Evolutionary conservation across 2,888 invertebrate species (phyloP).

Genomic region (Erebia ligea): DNA sequence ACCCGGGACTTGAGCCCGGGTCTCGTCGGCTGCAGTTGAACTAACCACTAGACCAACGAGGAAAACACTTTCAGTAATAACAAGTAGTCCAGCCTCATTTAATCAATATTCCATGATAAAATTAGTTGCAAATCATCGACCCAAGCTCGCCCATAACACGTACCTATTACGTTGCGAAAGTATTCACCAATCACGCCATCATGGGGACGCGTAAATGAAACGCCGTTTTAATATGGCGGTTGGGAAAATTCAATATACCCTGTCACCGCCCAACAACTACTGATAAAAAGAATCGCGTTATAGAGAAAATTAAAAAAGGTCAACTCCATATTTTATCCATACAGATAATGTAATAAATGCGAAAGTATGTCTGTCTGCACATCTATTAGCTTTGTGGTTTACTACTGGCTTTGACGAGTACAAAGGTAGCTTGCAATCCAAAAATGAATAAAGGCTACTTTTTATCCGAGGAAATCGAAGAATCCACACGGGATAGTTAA

Average conservation of each 20-base stretch:
- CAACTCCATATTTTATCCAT: background rate
- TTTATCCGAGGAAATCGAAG: too few relatives aligned
- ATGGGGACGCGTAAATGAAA: background rate
- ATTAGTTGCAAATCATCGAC: background rate
- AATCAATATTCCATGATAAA: background rate
- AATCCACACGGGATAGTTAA: too few relatives aligned
- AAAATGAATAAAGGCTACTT: too few relatives aligned
- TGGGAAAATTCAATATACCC: constrained; percentile 19
- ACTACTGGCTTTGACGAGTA: too few relatives aligned
- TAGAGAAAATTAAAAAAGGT: constrained; percentile 19
- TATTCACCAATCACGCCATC: constrained; percentile 3
- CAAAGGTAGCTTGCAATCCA: too few relatives aligned
- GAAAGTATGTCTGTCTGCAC: too few relatives aligned
- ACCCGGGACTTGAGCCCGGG: too few relatives aligned
- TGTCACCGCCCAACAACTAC: background rate
- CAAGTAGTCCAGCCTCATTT: background rate
- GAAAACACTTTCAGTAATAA: too few relatives aligned
- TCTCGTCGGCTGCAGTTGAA: too few relatives aligned
- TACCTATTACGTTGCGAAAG: background rate
- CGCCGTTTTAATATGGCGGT: constrained; percentile 9
- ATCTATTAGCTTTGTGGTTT: too few relatives aligned
- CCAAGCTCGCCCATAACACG: background rate
- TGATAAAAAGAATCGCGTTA: background rate
- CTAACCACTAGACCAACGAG: too few relatives aligned
- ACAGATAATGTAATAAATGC: too few relatives aligned